These are phyloP conservation scores for Cybosia mesomella DNA, from an alignment of 2,888 invertebrate species.

Conservation along the genomic window DNA sequence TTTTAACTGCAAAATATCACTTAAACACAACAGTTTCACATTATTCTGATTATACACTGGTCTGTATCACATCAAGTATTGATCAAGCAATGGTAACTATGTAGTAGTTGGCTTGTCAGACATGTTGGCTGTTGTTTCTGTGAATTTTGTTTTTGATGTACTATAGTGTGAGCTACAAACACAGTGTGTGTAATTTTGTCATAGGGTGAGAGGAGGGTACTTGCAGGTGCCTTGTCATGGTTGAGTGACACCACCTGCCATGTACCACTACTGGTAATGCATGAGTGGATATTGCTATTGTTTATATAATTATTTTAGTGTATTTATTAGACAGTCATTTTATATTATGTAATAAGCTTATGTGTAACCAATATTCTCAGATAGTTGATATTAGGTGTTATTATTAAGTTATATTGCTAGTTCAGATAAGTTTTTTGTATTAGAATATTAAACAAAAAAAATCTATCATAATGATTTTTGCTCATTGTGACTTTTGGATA, in stretches of 20 bases:
- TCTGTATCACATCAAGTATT: conserved; percentile 73
- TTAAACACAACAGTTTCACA: conserved; percentile 65
- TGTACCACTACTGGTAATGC: conserved; percentile 63
- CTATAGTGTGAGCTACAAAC: conserved; percentile 54
- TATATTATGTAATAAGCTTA: conserved; percentile 18
- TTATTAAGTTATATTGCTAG: background rate
- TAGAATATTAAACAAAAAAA: too few relatives aligned
- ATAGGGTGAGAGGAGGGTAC: conserved; percentile 68
- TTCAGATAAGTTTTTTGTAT: background rate
- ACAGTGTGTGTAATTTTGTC: conserved; percentile 64
- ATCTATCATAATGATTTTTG: too few relatives aligned
- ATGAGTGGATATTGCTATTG: conserved; percentile 67
- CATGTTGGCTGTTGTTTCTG: conserved; percentile 57
- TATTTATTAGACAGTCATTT: conserved; percentile 30
- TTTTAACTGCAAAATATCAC: conserved; percentile 55
- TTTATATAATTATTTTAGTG: conserved; percentile 49
- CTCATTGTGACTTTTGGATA: background rate
- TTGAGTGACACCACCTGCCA: conserved; percentile 79
- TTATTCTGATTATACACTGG: conserved; percentile 68
- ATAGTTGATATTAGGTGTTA: background rate
- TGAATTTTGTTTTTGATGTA: conserved; percentile 54
- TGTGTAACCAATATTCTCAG: conserved; percentile 8
- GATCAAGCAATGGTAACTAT: conserved; percentile 83
- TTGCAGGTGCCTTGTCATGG: conserved; percentile 78
- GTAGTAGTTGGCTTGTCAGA: conserved; percentile 49